phyloP scores from a whole-genome alignment of 2,888 invertebrate genomes.

The Cartodere bifasciata region DNA sequence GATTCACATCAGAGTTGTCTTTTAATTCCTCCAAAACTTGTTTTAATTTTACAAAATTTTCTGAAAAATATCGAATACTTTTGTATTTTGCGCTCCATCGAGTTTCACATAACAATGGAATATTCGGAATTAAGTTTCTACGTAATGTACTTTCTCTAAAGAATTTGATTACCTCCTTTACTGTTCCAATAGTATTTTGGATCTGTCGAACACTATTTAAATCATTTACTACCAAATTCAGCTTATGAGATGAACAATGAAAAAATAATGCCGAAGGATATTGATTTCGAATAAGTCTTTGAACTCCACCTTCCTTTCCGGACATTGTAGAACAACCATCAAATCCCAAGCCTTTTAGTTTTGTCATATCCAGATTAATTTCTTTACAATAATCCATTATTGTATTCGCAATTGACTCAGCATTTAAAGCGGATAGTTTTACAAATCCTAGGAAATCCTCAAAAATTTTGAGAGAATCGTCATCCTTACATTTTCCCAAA shows the following conservation, averaged over 20 bases:
- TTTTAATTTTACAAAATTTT: no score
- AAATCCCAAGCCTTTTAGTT: slow-evolving; percentile 20
- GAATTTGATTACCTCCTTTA: no score
- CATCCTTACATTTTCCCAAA: no score
- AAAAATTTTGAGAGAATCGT: slow-evolving; percentile 15
- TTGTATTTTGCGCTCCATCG: slow-evolving; percentile 15
- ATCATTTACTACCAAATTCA: slow-evolving; percentile 23
- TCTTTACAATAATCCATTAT: slow-evolving; percentile 18
- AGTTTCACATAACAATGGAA: slow-evolving; percentile 15
- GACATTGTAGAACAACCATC: slow-evolving; percentile 23
- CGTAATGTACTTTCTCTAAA: no score
- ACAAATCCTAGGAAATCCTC: slow-evolving; percentile 23
- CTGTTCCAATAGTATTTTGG: slow-evolving; percentile 17
- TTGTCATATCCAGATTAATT: slow-evolving; percentile 13
- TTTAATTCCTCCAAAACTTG: no score
- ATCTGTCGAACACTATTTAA: slow-evolving; percentile 17
- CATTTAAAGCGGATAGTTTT: slow-evolving; percentile 17
- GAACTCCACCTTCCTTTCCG: slow-evolving; percentile 20
- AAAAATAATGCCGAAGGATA: slow-evolving; percentile 19
- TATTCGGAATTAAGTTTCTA: slow-evolving; percentile 13
- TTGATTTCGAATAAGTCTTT: slow-evolving; percentile 18
- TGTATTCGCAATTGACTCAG: slow-evolving; percentile 17
- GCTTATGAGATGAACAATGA: slow-evolving; percentile 21
- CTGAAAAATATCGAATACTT: no score
- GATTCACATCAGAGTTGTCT: no score